Percentiles rank a stretch among this genome's conserved stretches.
phyloP scores from a whole-genome alignment of 1,140 invertebrate species.

The Papilio machaon region DNA sequence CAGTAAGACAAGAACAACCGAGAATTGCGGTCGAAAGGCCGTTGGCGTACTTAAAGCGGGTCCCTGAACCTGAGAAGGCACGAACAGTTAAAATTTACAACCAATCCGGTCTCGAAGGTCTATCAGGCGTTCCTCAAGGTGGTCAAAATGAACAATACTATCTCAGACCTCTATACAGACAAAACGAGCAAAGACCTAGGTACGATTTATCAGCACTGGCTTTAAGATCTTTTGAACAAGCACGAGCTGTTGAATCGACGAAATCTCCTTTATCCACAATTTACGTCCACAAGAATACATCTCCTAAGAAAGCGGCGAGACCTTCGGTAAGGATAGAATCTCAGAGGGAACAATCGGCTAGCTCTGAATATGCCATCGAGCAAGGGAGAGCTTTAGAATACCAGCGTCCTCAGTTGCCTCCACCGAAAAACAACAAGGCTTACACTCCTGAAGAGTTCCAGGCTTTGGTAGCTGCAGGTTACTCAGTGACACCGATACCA shows the following conservation, averaged over 20 bases:
- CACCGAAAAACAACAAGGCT: slow-evolving; percentile 78
- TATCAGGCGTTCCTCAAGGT: slow-evolving; percentile 54
- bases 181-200: slow-evolving; percentile 56
- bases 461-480: slow-evolving; percentile 77
- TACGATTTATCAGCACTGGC: slow-evolving; percentile 55
- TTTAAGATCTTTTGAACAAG: slow-evolving; percentile 51
- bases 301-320: slow-evolving; percentile 63
- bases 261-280: slow-evolving; percentile 72
- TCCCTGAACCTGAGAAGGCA: slow-evolving; percentile 67
- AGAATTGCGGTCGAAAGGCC: slow-evolving; percentile 64
- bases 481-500: slow-evolving; percentile 79
- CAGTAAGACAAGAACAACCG: slow-evolving; percentile 62
- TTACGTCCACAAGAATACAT: slow-evolving; percentile 70
- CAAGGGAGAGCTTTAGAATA: slow-evolving; percentile 60
- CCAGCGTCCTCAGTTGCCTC: slow-evolving; percentile 71
- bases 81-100: slow-evolving; percentile 64
- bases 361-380: slow-evolving; percentile 49
- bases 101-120: slow-evolving; percentile 53
- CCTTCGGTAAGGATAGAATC: slow-evolving; percentile 58
- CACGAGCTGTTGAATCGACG: slow-evolving; percentile 53
- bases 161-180: slow-evolving; percentile 63
- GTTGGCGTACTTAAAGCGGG: slow-evolving; percentile 71
- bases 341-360: slow-evolving; percentile 55
- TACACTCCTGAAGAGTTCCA: slow-evolving; percentile 81
- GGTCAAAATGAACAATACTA: slow-evolving; percentile 70